A percentile compares a stretch with the other conserved stretches of the same genome.
These are phyloP conservation scores for Allacma fusca DNA, from an alignment of 2,888 invertebrate genomes.

Conservation along the genomic window DNA sequence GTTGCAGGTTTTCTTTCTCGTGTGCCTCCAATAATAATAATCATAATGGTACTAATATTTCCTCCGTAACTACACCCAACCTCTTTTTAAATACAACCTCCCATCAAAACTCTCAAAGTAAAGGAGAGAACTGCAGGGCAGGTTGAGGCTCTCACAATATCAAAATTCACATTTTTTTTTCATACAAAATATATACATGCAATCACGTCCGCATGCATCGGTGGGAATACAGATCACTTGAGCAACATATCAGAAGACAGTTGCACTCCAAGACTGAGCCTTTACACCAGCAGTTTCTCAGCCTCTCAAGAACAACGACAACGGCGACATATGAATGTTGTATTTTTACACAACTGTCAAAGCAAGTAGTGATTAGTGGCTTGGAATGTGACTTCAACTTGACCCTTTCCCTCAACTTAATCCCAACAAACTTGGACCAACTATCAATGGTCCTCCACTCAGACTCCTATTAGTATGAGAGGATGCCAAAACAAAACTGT, in stretches of 20 bases:
- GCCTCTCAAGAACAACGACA: neutral
- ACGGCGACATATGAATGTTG: constrained; percentile 9
- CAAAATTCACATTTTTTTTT: too few species aligned
- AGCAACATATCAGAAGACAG: neutral
- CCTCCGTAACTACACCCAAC: neutral
- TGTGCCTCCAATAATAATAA: constrained; percentile 1
- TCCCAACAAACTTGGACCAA: neutral
- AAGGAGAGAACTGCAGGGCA: neutral
- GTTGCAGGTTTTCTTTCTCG: constrained; percentile 31
- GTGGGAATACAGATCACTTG: neutral
- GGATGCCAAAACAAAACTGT: neutral
- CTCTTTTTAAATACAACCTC: neutral
- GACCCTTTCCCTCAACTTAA: constrained; percentile 33
- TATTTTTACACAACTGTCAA: constrained; percentile 40
- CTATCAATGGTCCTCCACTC: neutral
- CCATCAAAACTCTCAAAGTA: neutral
- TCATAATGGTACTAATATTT: neutral
- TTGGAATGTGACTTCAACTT: constrained; percentile 30
- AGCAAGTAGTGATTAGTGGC: constrained; percentile 39
- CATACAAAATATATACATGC: too few species aligned
- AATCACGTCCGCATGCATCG: too few species aligned
- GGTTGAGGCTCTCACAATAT: neutral
- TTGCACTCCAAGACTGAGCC: neutral
- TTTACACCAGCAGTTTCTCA: neutral
- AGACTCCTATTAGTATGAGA: neutral